Percentiles rank a stretch among this genome's conserved stretches.
These are phyloP conservation scores for Rutilus rutilus DNA, from an alignment of 2,113 vertebrate genomes.

Conservation along the genomic window DNA sequence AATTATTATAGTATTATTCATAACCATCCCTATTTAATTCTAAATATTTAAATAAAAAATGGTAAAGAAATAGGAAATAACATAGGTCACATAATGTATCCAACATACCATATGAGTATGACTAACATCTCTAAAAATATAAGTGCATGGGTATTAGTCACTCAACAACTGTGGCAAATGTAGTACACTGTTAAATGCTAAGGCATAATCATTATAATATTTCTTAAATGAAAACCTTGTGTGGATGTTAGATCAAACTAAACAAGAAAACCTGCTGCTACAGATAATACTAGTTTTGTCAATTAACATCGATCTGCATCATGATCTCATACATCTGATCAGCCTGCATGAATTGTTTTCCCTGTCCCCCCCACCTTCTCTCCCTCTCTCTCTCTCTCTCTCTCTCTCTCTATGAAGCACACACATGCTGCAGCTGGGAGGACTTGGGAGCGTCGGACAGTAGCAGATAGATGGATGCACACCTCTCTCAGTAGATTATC, in stretches of 20 bases:
- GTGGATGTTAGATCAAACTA: background rate
- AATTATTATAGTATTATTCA: background rate
- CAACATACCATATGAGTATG: background rate
- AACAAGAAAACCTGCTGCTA: background rate
- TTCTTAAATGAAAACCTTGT: background rate
- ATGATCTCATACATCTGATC: background rate
- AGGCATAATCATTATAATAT: background rate
- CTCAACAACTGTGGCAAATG: background rate
- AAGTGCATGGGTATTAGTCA: background rate
- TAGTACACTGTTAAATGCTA: background rate
- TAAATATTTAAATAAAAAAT: background rate
- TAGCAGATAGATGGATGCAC: constrained; percentile 10
- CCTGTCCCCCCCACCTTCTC: background rate
- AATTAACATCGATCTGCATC: background rate
- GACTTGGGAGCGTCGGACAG: background rate
- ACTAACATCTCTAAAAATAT: background rate
- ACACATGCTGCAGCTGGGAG: background rate
- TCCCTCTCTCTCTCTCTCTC: constrained; percentile 24
- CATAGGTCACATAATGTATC: background rate
- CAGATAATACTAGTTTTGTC: background rate
- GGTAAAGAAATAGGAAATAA: background rate
- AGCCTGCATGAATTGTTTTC: background rate
- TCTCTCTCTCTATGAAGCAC: constrained; percentile 3
- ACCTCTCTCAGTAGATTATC: constrained; percentile 11
- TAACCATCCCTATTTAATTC: background rate